Conservation (phyloP, 2,888 invertebrate species). For the Drosophila leonis region DNA sequence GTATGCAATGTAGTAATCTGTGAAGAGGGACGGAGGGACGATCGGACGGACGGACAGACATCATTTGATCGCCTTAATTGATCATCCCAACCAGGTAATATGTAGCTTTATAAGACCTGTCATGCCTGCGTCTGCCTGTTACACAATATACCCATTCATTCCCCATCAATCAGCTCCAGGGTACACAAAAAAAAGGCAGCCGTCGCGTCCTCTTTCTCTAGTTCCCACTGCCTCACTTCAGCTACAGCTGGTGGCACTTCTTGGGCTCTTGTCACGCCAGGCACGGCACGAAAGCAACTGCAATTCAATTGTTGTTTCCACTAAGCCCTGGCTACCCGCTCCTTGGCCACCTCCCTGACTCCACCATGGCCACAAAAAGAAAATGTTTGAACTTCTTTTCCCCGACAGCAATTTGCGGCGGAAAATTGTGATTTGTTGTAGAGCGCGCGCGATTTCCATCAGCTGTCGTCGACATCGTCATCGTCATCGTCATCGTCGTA, state of each 20-base stretch:
- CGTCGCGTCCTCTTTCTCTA: neutral
- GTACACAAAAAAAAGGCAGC: neutral
- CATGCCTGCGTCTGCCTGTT: no score
- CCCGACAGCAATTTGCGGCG: slow-evolving; percentile 79
- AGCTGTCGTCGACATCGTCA: slow-evolving; percentile 63
- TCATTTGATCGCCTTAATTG: no score
- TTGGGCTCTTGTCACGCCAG: slow-evolving; percentile 75
- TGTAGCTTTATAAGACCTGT: no score
- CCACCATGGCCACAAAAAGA: slow-evolving; percentile 42
- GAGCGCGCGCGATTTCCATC: slow-evolving; percentile 76
- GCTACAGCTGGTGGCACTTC: slow-evolving; percentile 40
- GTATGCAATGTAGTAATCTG: no score
- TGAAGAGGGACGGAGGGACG: no score
- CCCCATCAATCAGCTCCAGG: neutral
- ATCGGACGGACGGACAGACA: no score
- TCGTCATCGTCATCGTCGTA: slow-evolving; percentile 29
- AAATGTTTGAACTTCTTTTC: slow-evolving; percentile 73
- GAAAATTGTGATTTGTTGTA: slow-evolving; percentile 81
- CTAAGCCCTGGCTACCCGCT: neutral
- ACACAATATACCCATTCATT: neutral
- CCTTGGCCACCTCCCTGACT: neutral
- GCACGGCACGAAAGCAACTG: slow-evolving; percentile 76
- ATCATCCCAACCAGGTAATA: no score
- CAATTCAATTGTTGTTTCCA: slow-evolving; percentile 77
- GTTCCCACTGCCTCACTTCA: neutral